Evolutionary conservation across 2,113 vertebrate species (phyloP), one percentile per base, ranked within the genome.

Genomic region (Bagarius yarrelli): DNA sequence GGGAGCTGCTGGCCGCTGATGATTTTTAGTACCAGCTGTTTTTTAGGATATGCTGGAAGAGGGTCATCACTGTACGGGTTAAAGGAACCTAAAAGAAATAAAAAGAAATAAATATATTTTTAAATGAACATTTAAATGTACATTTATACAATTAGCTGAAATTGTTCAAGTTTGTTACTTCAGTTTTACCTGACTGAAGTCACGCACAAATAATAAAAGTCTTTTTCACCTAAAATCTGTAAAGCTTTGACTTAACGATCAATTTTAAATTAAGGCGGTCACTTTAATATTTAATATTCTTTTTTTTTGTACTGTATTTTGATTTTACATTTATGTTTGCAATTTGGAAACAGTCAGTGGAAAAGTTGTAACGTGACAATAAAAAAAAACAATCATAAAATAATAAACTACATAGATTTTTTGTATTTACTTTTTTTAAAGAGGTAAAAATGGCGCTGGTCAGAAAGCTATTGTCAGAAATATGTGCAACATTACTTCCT

Each of bases 1-100:
- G 97, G 98, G 34, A 99, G 93, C 83, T 98, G 98, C 81, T 99
- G 98, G 25, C 98, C 98, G 79, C 98, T 99, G 90, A 99, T 98
- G 89, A 99, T 94, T 92, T 99, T 99, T 82, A 99, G 92, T 75
- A 97, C 91, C 50, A 99, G 93, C 86, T 99, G 97, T 85, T 98
- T 99, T 91, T 99, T 99, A 76, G 97, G 96, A 85, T 93, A 94
- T 14, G 96, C 97, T 88, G 96, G 98, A 85, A 98, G 94, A 1
- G 97, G 97, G 72, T 99, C 97, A 72, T 94, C 93, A 86, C 94
- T 94, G 86, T 95, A 96, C 67, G 96, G 96, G 87, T 96, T 98
- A 90, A 99, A 98, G 2, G 95, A 94, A 83, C 96, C 98, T 99
- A 77, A 77, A 85, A 87, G 67, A 69, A 77, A 83, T 21, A 63